Base-by-base conservation (phyloP, 2,113 vertebrate species). In the Litocranius walleri region DNA sequence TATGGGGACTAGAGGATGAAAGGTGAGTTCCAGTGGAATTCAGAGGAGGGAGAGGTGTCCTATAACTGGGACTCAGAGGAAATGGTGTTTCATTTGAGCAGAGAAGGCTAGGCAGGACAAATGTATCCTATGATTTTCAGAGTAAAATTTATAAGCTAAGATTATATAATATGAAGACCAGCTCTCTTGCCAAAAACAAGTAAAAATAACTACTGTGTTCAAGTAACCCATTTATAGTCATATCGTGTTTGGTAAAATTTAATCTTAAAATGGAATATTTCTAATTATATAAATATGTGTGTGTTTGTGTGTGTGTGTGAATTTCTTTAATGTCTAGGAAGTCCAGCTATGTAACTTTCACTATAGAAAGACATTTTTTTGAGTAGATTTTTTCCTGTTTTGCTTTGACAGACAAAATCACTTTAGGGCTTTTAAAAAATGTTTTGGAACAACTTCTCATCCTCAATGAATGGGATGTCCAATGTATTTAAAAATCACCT, bases 401-500 rank as follows among this genome's bases (percentile, higher is more conserved):
- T 87, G 6, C 16, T 92, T 36, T 62, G 61, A 52, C 56, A 56
- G 64, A 64, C 15, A 94, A 71, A 97, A 64, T 93, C 48, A 77
- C 9, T 78, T 91, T 85, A 94, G 27, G 64, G 83, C n/a, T 74
- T 71, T 67, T 88, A 56, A 95, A 33, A 94, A 93, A 84, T 94
- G 43, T 95, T 92, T 97, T 90, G n/a, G 23, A 94, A 92, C 81
- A 88, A 92, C 43, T n/a, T 64, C 9, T 89, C 67, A 21, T 59
- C 33, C 43, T 93, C 71, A 56, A 5, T 96, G 52, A 96, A 89
- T 90, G 80, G 48, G 0, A 64, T 98, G 57, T 71, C 61, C 43
- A 88, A 4, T 85, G 14, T 88, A 71, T 88, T 97, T 98, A 71
- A 94, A 94, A 98, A 81, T 82, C 57, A 93, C 59, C 29, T 95